phyloP scores from a whole-genome alignment of 2,888 invertebrate genomes.

The Synergus itoensis region DNA sequence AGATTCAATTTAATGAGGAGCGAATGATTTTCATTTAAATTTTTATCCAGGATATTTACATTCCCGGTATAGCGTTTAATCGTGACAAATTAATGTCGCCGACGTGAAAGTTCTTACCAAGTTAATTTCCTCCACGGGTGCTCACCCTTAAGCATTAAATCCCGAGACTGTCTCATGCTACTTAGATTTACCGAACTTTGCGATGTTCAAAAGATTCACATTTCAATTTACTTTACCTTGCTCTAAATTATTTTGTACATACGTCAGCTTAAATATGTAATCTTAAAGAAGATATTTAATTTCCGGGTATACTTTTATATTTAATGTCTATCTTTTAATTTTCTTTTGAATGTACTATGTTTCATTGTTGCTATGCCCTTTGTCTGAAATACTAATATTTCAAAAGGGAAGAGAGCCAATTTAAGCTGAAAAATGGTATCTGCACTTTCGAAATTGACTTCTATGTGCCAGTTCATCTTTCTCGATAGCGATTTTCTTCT shows the following conservation, averaged over 20 bases:
- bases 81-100: slow-evolving; percentile 34
- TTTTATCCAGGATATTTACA: too few relatives aligned
- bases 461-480: neutral
- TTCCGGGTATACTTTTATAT: neutral
- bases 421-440: neutral
- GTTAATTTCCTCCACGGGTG: slow-evolving; percentile 32
- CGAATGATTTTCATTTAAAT: too few relatives aligned
- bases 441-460: neutral
- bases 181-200: slow-evolving; percentile 30
- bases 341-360: too few relatives aligned
- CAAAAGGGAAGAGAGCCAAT: neutral
- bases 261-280: slow-evolving; percentile 10
- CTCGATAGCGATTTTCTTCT: neutral
- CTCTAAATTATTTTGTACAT: slow-evolving; percentile 27
- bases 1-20: too few relatives aligned
- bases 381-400: neutral
- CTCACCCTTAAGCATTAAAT: slow-evolving; percentile 37
- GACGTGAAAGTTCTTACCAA: slow-evolving; percentile 39
- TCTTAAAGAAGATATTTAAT: slow-evolving; percentile 29
- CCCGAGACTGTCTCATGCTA: slow-evolving; percentile 25
- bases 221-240: slow-evolving; percentile 33
- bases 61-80: neutral
- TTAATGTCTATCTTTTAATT: too few relatives aligned
- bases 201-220: slow-evolving; percentile 32
- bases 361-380: too few relatives aligned